A percentile compares a stretch with the other conserved stretches of the same genome.
Conservation (phyloP, 1,140 invertebrate genomes). For the Hyles vespertilio region DNA sequence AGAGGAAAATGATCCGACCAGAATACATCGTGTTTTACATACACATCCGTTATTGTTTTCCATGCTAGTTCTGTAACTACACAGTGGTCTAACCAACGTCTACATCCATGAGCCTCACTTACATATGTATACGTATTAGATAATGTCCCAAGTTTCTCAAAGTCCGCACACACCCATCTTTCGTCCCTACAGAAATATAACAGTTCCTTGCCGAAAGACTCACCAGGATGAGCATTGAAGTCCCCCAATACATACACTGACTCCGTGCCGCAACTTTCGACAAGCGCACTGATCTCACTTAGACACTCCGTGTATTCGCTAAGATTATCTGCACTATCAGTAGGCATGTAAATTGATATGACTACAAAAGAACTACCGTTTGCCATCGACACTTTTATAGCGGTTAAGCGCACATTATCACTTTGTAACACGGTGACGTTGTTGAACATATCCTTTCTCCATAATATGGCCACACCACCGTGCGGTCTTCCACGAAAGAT, state of each 20-base stretch:
- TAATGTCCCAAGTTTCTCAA: conserved; percentile 12
- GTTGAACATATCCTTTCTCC: conserved; percentile 12
- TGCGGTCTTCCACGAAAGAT: not conserved
- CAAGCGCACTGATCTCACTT: conserved; percentile 19
- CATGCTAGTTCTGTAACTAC: conserved; percentile 13
- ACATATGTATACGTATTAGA: conserved; percentile 18
- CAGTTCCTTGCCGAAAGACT: conserved; percentile 23
- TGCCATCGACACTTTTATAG: conserved; percentile 9
- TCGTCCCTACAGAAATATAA: conserved; percentile 18
- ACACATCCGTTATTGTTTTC: conserved; percentile 11
- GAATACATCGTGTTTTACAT: conserved; percentile 18
- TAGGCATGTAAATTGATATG: conserved; percentile 25
- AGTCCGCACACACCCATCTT: conserved; percentile 21
- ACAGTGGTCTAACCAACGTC: conserved; percentile 26
- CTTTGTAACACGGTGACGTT: conserved; percentile 16
- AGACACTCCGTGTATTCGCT: conserved; percentile 23
- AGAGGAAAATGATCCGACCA: conserved; percentile 30
- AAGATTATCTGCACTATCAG: conserved; percentile 16
- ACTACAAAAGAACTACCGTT: conserved; percentile 7
- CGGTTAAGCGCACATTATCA: conserved; percentile 16
- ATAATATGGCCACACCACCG: conserved; percentile 6
- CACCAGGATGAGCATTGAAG: conserved; percentile 22
- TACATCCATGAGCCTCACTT: conserved; percentile 23
- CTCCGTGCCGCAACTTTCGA: conserved; percentile 16
- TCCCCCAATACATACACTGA: conserved; percentile 23